Conservation (phyloP, 2,888 invertebrate genomes). For the Hanleya hanleyi region DNA sequence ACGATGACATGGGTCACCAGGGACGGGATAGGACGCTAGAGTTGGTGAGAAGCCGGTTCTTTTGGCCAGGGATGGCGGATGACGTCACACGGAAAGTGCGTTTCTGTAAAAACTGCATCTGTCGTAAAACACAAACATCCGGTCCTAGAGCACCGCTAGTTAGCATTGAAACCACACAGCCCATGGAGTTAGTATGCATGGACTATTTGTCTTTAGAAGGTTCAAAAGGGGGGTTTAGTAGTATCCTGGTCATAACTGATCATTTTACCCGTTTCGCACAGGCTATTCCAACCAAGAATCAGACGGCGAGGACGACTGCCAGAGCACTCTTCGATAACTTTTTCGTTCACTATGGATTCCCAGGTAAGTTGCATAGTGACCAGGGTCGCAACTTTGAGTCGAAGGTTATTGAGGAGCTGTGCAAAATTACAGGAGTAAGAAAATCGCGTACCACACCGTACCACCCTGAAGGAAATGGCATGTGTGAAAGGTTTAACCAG, state of each 20-base stretch:
- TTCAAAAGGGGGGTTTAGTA: not conserved
- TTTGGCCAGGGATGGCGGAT: slow-evolving; percentile 19
- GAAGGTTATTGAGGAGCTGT: not conserved
- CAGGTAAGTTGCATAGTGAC: not conserved
- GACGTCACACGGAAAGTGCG: slow-evolving; percentile 1
- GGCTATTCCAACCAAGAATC: not conserved
- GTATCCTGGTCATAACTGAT: not conserved
- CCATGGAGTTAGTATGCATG: not conserved
- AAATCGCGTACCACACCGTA: not conserved
- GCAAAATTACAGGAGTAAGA: not conserved
- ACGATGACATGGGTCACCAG: slow-evolving; percentile 20
- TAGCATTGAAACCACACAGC: not conserved
- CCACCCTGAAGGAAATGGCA: not conserved
- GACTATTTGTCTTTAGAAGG: not conserved
- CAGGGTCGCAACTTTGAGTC: not conserved
- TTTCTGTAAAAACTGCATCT: not conserved
- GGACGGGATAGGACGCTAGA: slow-evolving; percentile 15
- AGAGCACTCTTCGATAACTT: not conserved
- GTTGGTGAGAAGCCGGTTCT: slow-evolving; percentile 15
- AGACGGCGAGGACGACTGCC: not conserved
- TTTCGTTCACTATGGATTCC: not conserved
- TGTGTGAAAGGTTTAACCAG: not conserved
- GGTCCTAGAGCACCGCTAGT: not conserved
- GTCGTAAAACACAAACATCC: not conserved
- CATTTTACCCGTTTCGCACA: not conserved